Evolutionary conservation across 2,797 vertebrate genomes (phyloP), one percentile per base, ranked within the genome.

Genomic region (Sandelia bainsii): DNA sequence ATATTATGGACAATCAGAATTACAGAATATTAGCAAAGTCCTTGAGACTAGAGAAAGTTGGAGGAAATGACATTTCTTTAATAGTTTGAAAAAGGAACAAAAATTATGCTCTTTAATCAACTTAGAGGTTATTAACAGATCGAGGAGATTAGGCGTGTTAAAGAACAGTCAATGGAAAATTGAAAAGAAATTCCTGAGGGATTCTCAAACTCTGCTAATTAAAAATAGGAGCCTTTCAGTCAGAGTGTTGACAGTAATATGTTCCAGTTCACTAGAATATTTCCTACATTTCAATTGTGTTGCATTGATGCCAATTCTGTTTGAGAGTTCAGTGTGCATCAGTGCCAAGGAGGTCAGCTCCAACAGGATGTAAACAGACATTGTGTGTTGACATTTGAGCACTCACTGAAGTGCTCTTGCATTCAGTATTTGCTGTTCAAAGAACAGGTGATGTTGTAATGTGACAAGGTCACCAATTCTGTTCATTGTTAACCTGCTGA

Each of bases 21-120:
- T 7, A 46, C 19, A 46, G 44, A 8, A 58, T 53, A 56, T 71
- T 32, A 69, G 72, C 42, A 53, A 78, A 72, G 69, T 82, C 69
- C 53, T 82, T 84, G 53, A 83, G 68, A 79, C 34, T n/a, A 80
- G 70, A 58, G 57, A 71, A 69, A 72, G 69, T 81, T 87, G 27
- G 62, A 80, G 74, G 69, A 86, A 84, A 80, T 89, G 82, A 75
- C 22, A 20, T 42, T 62, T 56, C 62, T 73, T 67, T 84, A 80
- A 87, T 75, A 80, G 69, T 86, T 88, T 79, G 29, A 74, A 79
- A 87, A 63, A 68, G 66, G 57, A 84, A 82, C 75, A 49, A 72
- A 83, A 82, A 88, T 88, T 80, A 69, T 83, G 56, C 58, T 77
- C 73, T 76, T 89, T 90, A 90, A 93, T 93, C 89, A 94, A 90